Evolutionary conservation across 2,797 vertebrate genomes (phyloP).

Genomic region (Carapus acus): DNA sequence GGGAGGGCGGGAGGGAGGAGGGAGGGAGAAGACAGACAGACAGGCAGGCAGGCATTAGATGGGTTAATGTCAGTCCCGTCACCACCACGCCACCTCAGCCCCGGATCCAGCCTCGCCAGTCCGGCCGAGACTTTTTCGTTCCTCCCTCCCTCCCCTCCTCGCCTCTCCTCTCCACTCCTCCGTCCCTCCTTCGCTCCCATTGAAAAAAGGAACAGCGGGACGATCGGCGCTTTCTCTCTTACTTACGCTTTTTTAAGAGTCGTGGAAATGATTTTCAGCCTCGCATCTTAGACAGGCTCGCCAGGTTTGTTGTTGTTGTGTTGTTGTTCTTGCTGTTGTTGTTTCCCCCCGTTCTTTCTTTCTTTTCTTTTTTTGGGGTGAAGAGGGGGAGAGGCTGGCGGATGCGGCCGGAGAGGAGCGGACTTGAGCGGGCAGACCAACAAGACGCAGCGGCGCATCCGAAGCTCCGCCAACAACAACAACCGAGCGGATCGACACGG

Average conservation of each 20-base stretch:
- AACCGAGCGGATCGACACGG: conserved; percentile 62
- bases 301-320: no score
- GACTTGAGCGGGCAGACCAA: conserved; percentile 62
- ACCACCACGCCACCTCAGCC: conserved; percentile 83
- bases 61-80: conserved; percentile 84
- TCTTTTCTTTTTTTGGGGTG: conserved; percentile 15
- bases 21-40: conserved; percentile 17
- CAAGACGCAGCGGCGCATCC: conserved; percentile 72
- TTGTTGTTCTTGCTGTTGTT: no score
- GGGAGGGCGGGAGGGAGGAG: conserved; percentile 29
- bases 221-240: conserved; percentile 33
- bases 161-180: conserved; percentile 60
- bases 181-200: conserved; percentile 55
- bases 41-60: conserved; percentile 77
- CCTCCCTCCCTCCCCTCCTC: conserved; percentile 55
- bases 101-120: conserved; percentile 76
- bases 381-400: conserved; percentile 53
- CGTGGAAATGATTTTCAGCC: conserved; percentile 53
- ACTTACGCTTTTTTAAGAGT: conserved; percentile 62
- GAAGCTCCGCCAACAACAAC: conserved; percentile 72
- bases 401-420: conserved; percentile 60
- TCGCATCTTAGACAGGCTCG: conserved; percentile 57
- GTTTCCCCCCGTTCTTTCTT: no score
- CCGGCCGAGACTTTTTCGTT: conserved; percentile 63
- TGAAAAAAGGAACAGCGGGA: conserved; percentile 27